Evolutionary conservation across 2,888 invertebrate species (phyloP).

Genomic region (Lycia hirtaria): DNA sequence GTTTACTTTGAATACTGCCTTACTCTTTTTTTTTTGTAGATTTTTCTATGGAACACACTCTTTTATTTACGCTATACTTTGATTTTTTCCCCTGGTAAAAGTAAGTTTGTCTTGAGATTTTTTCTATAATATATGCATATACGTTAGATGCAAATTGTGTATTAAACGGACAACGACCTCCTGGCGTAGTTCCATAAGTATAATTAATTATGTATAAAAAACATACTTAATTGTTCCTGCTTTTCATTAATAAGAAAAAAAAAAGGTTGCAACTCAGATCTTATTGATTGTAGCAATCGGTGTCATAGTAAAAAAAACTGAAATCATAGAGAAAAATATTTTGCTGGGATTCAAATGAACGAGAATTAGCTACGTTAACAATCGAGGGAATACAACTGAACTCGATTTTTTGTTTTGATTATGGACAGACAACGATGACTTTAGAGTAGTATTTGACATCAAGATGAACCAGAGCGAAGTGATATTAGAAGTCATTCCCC

Average conservation of each 20-base stretch:
- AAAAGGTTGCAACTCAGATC: too few relatives aligned
- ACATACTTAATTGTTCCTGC: too few relatives aligned
- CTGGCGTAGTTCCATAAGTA: neutral
- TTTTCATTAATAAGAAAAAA: too few relatives aligned
- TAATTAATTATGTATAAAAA: too few relatives aligned
- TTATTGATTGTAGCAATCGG: too few relatives aligned
- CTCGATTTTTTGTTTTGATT: too few relatives aligned
- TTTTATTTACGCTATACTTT: neutral
- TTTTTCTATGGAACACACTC: neutral
- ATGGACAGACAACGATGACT: too few relatives aligned
- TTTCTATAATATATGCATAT: neutral
- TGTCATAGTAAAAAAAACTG: too few relatives aligned
- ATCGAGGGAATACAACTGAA: too few relatives aligned
- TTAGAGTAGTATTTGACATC: neutral
- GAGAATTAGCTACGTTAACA: too few relatives aligned
- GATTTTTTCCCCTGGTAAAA: neutral
- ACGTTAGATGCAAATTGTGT: neutral
- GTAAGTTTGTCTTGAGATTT: conserved; percentile 1
- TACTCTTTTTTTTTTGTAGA: neutral
- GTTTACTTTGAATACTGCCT: neutral
- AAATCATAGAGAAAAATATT: too few relatives aligned
- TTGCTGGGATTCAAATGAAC: too few relatives aligned
- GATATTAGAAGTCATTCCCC: neutral
- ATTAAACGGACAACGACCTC: neutral
- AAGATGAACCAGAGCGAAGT: neutral